These are phyloP conservation scores for Hydrozoanthus tunicans DNA, from an alignment of 64 coral and sea anemone genomes.

Conservation along the genomic window DNA sequence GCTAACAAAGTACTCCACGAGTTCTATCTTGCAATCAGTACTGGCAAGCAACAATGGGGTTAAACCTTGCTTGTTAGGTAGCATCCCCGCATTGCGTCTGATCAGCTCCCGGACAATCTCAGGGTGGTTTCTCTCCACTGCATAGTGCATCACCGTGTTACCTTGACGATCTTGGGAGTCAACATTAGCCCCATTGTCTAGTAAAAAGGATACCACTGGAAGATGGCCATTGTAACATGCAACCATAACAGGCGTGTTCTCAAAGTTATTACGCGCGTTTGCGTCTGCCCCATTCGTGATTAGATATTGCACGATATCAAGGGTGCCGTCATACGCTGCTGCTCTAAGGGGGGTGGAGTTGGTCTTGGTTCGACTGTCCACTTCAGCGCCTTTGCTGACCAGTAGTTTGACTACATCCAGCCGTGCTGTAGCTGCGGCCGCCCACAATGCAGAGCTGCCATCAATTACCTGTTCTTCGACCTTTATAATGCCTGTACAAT, in stretches of 20 bases:
- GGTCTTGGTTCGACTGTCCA: conserved; percentile 46
- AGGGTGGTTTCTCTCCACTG: conserved; percentile 65
- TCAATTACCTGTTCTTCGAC: conserved; percentile 45
- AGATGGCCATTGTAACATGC: conserved; percentile 85
- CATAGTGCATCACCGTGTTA: conserved; percentile 82
- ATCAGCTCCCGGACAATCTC: conserved; percentile 77
- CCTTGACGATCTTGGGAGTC: conserved; percentile 78
- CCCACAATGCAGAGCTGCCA: conserved; percentile 53
- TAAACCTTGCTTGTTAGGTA: conserved; percentile 68
- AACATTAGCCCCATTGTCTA: conserved; percentile 63
- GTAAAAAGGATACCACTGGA: conserved; percentile 66
- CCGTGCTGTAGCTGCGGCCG: conserved; percentile 22
- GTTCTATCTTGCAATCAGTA: conserved; percentile 76
- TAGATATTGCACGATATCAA: conserved; percentile 73
- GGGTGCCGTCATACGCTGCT: conserved; percentile 45
- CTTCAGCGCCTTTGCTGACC: conserved; percentile 29
- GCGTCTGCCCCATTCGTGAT: conserved; percentile 76
- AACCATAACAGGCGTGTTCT: conserved; percentile 84
- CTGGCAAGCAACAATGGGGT: conserved; percentile 76
- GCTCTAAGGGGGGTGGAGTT: conserved; percentile 51
- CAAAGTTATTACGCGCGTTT: conserved; percentile 82
- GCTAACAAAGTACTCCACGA: conserved; percentile 77
- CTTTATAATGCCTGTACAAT: conserved; percentile 16
- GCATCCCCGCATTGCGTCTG: conserved; percentile 31
- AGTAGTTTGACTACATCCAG: conserved; percentile 44